Evolutionary conservation across 2,888 invertebrate species (phyloP).

Genomic region (Oscheius sp.): DNA sequence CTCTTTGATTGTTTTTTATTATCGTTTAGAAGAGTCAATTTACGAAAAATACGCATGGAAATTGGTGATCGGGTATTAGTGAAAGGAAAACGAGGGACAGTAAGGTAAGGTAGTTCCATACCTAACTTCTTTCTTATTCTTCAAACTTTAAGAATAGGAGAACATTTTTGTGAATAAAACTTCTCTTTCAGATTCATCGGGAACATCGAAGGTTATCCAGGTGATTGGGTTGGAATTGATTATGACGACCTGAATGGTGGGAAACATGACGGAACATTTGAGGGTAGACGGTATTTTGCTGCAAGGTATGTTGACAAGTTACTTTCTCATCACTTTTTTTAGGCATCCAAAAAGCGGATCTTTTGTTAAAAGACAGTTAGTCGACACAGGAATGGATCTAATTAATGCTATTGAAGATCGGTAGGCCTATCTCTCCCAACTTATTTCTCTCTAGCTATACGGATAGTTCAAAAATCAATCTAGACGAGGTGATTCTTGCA

Average conservation of each 20-base stretch:
- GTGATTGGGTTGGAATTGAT: slow-evolving; percentile 80
- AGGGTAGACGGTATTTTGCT: slow-evolving; percentile 84
- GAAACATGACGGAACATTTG: slow-evolving; percentile 88
- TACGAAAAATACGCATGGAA: slow-evolving; percentile 29
- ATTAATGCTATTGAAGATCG: slow-evolving; percentile 72
- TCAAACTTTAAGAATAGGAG: background rate
- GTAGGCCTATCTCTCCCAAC: background rate
- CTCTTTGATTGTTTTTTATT: background rate
- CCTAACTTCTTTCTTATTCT: background rate
- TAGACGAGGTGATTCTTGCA: background rate
- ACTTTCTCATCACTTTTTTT: slow-evolving; percentile 45
- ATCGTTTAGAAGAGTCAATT: background rate
- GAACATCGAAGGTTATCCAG: slow-evolving; percentile 77
- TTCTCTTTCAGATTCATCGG: slow-evolving; percentile 80
- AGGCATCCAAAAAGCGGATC: slow-evolving; percentile 85
- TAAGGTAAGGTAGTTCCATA: background rate
- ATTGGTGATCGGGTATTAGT: slow-evolving; percentile 39
- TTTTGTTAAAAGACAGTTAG: slow-evolving; percentile 85
- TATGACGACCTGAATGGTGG: slow-evolving; percentile 91
- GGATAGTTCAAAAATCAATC: too few relatives aligned
- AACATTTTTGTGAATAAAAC: background rate
- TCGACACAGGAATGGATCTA: slow-evolving; percentile 79
- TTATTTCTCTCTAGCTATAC: background rate
- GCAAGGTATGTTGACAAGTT: slow-evolving; percentile 65
- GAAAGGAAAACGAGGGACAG: slow-evolving; percentile 10